Evolutionary conservation across 2,113 vertebrate species (phyloP), one percentile per base, ranked within the genome.

Genomic region (Cettia cetti): DNA sequence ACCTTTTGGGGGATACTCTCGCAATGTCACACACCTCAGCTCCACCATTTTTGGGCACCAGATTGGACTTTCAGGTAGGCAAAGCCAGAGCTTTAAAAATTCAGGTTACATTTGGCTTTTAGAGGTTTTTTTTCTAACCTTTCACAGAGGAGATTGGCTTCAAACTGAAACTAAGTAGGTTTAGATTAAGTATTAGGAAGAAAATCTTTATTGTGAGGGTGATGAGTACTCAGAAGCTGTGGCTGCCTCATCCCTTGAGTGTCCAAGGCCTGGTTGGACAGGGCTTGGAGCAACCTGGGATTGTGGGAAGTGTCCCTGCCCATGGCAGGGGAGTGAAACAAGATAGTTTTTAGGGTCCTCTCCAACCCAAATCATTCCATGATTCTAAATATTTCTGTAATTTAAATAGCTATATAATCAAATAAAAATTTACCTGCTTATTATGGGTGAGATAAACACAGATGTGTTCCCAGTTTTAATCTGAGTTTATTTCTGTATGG

Each of bases 21-120:
- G 99, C 75, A 99, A 99, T 28, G 98, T 99, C 97, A 99, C 99
- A 4, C 99, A 99, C 78, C 98, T 99, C 45, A 99, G 98, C 31
- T 98, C 99, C 78, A 99, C 98, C 1, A 97, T 99, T 89, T 97
- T 99, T 74, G 99, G 99, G 3, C 99, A 99, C 95, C 99, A 99
- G 44, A 98, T 99, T 30, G 99, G 99, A 35, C 98, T 99, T 11
- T 98, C 99, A 92, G 99, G 99, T 99, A 98, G 54, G 92, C 40
- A 31, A 22, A 17, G 31, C n/a, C 12, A 14, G 18, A 16, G 20
- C 39, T 87, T 75, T 23, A 4, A 49, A 23, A 42, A 20, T 33
- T 33, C 18, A 5, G 22, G 33, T 70, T 42, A 2, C 3, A 3
- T 18, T 17, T 77, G 35, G 31, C 31, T 83, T n/a, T 35, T 61